phyloP scores from a whole-genome alignment of 1,140 invertebrate genomes.

The Palaemon carinicauda region DNA sequence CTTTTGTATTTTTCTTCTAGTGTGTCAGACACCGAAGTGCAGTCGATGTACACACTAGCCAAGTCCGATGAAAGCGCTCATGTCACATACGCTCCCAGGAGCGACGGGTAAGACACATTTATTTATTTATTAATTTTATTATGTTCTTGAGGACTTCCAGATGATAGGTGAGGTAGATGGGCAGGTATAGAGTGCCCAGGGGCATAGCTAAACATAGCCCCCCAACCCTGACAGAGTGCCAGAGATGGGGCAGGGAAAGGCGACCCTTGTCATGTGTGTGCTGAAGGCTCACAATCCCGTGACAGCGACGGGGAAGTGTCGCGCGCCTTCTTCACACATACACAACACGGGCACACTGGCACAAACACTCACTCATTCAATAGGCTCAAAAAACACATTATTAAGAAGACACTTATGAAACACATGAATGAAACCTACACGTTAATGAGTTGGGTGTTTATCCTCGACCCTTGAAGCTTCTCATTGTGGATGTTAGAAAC shows the following conservation, averaged over 20 bases:
- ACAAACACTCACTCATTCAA: conserved; percentile 1
- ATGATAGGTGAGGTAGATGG: conserved; percentile 20
- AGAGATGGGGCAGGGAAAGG: conserved; percentile 10
- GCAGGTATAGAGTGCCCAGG: conserved; percentile 21
- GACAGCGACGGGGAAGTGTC: not conserved
- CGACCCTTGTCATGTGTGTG: not conserved
- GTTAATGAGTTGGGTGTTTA: conserved; percentile 13
- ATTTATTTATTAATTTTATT: not conserved
- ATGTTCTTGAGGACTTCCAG: not conserved
- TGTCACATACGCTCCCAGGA: not conserved
- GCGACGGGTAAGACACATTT: not conserved
- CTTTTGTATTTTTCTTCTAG: no score
- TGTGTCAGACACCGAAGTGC: no score
- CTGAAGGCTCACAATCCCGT: conserved; percentile 17
- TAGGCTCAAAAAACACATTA: not conserved
- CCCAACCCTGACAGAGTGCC: conserved; percentile 29
- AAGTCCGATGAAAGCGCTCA: not conserved
- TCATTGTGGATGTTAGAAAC: conserved; percentile 1
- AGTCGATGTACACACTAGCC: no score
- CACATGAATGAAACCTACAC: conserved; percentile 11
- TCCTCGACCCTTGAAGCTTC: conserved; percentile 15
- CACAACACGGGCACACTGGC: not conserved
- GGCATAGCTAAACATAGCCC: conserved; percentile 32
- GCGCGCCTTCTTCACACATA: not conserved
- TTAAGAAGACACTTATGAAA: no score